Evolutionary conservation across 92 coral and sea anemone species (phyloP).

Genomic region (Actinostola sp.): DNA sequence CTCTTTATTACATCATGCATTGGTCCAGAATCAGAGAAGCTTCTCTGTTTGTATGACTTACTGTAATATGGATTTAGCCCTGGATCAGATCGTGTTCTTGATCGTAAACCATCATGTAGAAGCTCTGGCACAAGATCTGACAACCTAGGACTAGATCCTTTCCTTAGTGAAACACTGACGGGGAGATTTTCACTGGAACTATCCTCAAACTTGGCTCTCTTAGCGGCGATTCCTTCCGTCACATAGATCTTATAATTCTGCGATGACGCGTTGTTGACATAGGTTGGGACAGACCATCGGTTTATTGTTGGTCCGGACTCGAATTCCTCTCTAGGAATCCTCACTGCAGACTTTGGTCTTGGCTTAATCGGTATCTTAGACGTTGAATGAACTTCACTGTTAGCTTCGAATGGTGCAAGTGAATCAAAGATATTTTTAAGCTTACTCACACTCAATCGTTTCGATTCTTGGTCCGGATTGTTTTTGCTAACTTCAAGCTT

Average conservation of each 20-base stretch:
- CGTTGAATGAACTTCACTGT: conserved; percentile 42
- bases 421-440: conserved; percentile 81
- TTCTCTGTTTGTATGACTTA: conserved; percentile 34
- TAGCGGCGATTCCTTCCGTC: conserved; percentile 82
- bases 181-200: conserved; percentile 63
- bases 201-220: conserved; percentile 77
- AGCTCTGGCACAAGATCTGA: conserved; percentile 81
- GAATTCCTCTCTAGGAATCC: conserved; percentile 27
- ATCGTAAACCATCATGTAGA: conserved; percentile 28
- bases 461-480: conserved; percentile 48
- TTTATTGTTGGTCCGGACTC: conserved; percentile 20
- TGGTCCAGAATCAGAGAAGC: conserved; percentile 45
- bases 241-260: conserved; percentile 69
- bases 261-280: conserved; percentile 67
- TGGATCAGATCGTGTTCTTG: conserved; percentile 84
- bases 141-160: conserved; percentile 66
- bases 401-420: conserved; percentile 65
- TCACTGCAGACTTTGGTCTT: conserved; percentile 69
- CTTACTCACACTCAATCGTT: conserved; percentile 73
- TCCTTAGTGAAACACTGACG: conserved; percentile 52
- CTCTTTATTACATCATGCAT: conserved; percentile 33
- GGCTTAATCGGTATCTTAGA: conserved; percentile 49
- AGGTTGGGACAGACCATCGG: conserved; percentile 86
- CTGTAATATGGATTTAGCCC: conserved; percentile 53
- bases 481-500: conserved; percentile 44